Evolutionary conservation across 2,797 vertebrate genomes (phyloP).

Genomic region (Clangula hyemalis): DNA sequence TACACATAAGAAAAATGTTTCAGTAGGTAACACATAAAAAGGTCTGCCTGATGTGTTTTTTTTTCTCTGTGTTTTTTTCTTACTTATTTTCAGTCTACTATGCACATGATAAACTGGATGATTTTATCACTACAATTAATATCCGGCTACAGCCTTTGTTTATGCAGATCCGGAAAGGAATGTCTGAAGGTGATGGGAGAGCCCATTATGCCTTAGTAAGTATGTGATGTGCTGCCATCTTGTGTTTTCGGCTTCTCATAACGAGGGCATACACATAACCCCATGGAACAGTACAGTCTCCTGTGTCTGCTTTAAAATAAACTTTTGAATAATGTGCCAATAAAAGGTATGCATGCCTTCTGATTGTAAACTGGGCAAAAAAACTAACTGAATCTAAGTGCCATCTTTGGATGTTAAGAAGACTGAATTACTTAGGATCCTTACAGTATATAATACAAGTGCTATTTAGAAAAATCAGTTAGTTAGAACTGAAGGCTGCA

Average conservation of each 20-base stretch:
- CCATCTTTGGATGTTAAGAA: not conserved
- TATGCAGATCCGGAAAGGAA: slow-evolving; percentile 91
- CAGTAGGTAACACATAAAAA: not conserved
- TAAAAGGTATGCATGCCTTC: not conserved
- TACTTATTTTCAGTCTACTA: slow-evolving; percentile 77
- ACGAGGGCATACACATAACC: not conserved
- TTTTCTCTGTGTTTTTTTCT: not conserved
- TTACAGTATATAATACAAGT: not conserved
- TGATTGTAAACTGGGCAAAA: not conserved
- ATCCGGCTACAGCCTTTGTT: slow-evolving; percentile 89
- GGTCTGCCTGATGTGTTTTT: not conserved
- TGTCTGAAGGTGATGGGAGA: slow-evolving; percentile 84
- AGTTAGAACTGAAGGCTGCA: not conserved
- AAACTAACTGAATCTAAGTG: not conserved
- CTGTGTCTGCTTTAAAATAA: not conserved
- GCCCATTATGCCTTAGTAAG: slow-evolving; percentile 89
- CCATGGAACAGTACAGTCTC: not conserved
- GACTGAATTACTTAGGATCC: not conserved
- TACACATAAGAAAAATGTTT: not conserved
- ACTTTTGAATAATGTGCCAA: too few relatives aligned
- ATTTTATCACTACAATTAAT: slow-evolving; percentile 89
- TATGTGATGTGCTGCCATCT: not conserved
- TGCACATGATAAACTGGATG: slow-evolving; percentile 83
- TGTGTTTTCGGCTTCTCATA: not conserved
- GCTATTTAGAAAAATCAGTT: not conserved